These are phyloP conservation scores for Diprion similis DNA, from an alignment of 1,140 invertebrate genomes.

Conservation along the genomic window DNA sequence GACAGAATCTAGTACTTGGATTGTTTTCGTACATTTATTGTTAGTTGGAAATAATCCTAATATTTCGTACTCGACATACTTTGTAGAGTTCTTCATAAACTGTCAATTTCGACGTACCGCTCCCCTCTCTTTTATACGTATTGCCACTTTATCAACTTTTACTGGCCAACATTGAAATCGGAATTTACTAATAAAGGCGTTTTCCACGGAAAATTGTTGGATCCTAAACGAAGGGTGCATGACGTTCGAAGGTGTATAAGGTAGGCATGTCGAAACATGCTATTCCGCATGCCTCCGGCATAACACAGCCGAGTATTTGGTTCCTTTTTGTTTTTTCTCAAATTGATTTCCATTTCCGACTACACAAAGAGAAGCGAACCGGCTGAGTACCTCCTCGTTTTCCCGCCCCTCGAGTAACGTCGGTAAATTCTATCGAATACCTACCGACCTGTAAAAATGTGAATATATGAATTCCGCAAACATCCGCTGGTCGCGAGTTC, in stretches of 20 bases:
- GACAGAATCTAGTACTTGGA: too few relatives aligned
- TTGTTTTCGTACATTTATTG: too few relatives aligned
- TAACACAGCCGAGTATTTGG: not conserved
- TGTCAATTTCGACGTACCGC: too few relatives aligned
- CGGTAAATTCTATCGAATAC: not conserved
- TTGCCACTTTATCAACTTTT: too few relatives aligned
- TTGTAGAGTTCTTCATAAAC: too few relatives aligned
- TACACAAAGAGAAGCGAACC: not conserved
- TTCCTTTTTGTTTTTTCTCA: not conserved
- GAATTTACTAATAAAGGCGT: not conserved
- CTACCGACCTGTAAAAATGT: slow-evolving; percentile 12
- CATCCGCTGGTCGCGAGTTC: not conserved
- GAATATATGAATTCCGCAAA: slow-evolving; percentile 11
- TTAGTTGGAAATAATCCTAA: too few relatives aligned
- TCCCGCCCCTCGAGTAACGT: too few relatives aligned
- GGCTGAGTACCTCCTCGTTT: not conserved
- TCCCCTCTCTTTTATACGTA: too few relatives aligned
- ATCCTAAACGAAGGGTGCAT: too few relatives aligned
- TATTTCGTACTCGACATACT: too few relatives aligned
- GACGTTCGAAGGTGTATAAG: too few relatives aligned
- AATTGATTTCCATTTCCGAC: slow-evolving; percentile 2
- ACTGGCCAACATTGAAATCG: too few relatives aligned
- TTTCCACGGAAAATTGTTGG: not conserved
- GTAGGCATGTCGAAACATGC: not conserved
- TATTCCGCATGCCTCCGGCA: not conserved